These are phyloP conservation scores for Polydrusus tereticollis DNA, from an alignment of 2,888 invertebrate genomes.

Conservation along the genomic window DNA sequence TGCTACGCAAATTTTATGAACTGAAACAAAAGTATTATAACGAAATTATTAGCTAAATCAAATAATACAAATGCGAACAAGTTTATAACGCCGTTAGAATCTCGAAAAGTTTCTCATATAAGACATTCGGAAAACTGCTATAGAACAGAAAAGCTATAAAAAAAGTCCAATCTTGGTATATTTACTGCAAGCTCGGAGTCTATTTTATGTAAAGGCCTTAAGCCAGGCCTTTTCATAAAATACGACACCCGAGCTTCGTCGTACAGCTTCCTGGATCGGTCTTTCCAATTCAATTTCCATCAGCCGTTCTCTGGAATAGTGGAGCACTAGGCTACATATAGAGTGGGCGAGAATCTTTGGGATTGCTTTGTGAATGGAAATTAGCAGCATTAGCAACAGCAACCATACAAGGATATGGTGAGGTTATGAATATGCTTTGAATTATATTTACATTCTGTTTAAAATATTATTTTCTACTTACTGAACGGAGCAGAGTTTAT, in stretches of 20 bases:
- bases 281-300: slow-evolving; percentile 43
- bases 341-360: neutral
- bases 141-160: slow-evolving; percentile 1
- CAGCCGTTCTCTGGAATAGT: slow-evolving; percentile 11
- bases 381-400: neutral
- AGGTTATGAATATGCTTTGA: no score
- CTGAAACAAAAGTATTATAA: no score
- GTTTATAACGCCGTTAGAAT: neutral
- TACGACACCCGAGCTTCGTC: slow-evolving; percentile 36
- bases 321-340: neutral
- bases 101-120: neutral
- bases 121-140: slow-evolving; percentile 3
- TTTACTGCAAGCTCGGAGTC: slow-evolving; percentile 34
- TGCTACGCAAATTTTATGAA: no score
- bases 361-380: neutral
- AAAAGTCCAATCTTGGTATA: slow-evolving; percentile 34
- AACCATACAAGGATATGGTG: no score
- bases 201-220: slow-evolving; percentile 39
- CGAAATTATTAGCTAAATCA: no score
- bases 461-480: no score
- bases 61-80: no score
- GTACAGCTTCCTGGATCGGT: slow-evolving; percentile 38
- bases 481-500: no score
- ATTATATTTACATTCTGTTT: no score
- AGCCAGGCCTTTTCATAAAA: slow-evolving; percentile 42